Conservation (phyloP, 2,113 vertebrate species). For the Cebidichthys violaceus region DNA sequence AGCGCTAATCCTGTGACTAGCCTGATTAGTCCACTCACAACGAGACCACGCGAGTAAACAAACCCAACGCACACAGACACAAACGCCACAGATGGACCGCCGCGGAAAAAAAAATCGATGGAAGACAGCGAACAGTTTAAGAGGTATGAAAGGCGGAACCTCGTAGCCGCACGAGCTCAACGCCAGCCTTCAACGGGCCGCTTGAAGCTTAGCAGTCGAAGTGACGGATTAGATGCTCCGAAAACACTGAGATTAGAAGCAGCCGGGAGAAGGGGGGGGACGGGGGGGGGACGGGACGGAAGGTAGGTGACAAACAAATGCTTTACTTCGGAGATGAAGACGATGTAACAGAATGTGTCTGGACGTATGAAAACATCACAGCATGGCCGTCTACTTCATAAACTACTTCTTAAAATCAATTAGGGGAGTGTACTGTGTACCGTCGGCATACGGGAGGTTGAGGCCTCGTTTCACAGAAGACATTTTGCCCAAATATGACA, state of each 20-base stretch:
- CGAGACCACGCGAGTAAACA: conserved; percentile 65
- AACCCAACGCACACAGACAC: conserved; percentile 36
- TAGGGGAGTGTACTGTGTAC: no score
- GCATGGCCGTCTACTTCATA: conserved; percentile 7
- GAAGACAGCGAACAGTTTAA: conserved; percentile 55
- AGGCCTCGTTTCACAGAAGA: no score
- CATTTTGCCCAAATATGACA: no score
- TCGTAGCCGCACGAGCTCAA: conserved; percentile 17
- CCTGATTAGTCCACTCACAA: conserved; percentile 79
- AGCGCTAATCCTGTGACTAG: conserved; percentile 83
- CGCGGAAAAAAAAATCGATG: conserved; percentile 64
- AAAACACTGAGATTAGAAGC: conserved; percentile 69
- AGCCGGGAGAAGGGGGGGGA: conserved; percentile 6
- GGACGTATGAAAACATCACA: conserved; percentile 6
- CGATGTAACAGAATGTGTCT: background rate
- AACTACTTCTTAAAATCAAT: background rate
- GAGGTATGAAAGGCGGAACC: conserved; percentile 59
- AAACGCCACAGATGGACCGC: conserved; percentile 45
- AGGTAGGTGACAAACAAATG: conserved; percentile 36
- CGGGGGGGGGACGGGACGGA: conserved; percentile 1
- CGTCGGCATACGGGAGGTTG: no score
- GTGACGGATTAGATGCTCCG: conserved; percentile 69
- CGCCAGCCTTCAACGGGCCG: conserved; percentile 42
- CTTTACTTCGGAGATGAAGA: conserved; percentile 5
- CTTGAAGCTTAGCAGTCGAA: conserved; percentile 63